Conservation (phyloP, 2,888 invertebrate genomes). For the Eupithecia inturbata region DNA sequence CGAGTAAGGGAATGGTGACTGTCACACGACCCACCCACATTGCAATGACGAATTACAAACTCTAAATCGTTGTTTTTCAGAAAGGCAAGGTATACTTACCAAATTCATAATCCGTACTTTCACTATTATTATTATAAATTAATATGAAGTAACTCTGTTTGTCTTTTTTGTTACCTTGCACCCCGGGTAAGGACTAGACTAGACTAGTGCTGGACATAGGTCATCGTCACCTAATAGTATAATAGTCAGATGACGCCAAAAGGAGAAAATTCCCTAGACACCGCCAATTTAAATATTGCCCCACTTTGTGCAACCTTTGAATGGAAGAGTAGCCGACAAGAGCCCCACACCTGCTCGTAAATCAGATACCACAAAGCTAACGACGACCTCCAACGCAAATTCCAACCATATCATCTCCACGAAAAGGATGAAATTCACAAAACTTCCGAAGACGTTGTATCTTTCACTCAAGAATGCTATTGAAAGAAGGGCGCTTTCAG, state of each 20-base stretch:
- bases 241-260: slow-evolving; percentile 53
- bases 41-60: neutral
- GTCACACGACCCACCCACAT: neutral
- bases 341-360: slow-evolving; percentile 71
- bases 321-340: slow-evolving; percentile 66
- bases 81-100: neutral
- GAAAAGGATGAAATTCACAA: slow-evolving; percentile 57
- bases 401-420: slow-evolving; percentile 54
- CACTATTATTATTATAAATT: neutral
- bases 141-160: neutral
- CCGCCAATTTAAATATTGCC: slow-evolving; percentile 64
- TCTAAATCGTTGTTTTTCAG: neutral
- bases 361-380: slow-evolving; percentile 62
- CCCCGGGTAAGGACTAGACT: neutral
- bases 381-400: slow-evolving; percentile 48
- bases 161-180: neutral
- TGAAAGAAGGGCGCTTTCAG: slow-evolving; percentile 74
- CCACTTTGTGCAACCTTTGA: slow-evolving; percentile 73
- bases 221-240: neutral
- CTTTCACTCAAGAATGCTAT: slow-evolving; percentile 70
- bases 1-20: neutral
- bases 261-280: slow-evolving; percentile 58
- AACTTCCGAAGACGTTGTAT: slow-evolving; percentile 56
- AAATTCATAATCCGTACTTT: neutral
- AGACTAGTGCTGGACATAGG: neutral